Base-by-base conservation (phyloP, 2,113 vertebrate genomes). In the Stigmatopora argus region DNA sequence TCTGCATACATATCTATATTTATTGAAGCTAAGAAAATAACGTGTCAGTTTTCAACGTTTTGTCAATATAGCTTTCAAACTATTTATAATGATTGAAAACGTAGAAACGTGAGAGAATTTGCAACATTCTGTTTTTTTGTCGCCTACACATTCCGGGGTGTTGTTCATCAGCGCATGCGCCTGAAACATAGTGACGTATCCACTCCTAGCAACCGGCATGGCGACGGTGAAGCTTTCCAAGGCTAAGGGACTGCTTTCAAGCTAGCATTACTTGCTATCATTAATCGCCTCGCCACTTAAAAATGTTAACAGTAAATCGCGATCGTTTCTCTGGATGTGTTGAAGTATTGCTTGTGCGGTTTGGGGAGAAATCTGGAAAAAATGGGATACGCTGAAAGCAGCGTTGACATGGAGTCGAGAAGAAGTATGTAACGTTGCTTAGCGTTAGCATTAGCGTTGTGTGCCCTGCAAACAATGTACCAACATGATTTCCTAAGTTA, bases 171-270 rank as follows among this genome's bases (percentile, higher is more conserved):
- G 18, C 63, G 63, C 63, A 18, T 49, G 63, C 46, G 31, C 10
- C 0, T n/a, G 13, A 12, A 0, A 18, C 14, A 1, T 1, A 4
- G 17, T 64, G 62, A 64, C 62, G 46, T 64, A 15, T 13, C 4
- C 46, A 35, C 14, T 60, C 89, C 65, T 90, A 91, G 88, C 89
- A 91, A 90, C 90, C 87, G 79, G 83, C 85, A 90, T 91, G 90
- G 88, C 85, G 89, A 87, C 89, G 72, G 73, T 12, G 70, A 88
- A 83, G 89, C 89, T 70, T 88, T 45, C 5, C 65, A 17, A 2
- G 13, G 7, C 31, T 8, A 0, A 51, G 64, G 64, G 34, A 62
- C 69, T 71, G 56, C 53, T 75, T 1, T 45, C 53, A 52, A 73
- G 71, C 69, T 80, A 70, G 51, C 35, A 49, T 14, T 11, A 31